Conservation (phyloP, 2,797 vertebrate genomes). For the Chelon auratus region DNA sequence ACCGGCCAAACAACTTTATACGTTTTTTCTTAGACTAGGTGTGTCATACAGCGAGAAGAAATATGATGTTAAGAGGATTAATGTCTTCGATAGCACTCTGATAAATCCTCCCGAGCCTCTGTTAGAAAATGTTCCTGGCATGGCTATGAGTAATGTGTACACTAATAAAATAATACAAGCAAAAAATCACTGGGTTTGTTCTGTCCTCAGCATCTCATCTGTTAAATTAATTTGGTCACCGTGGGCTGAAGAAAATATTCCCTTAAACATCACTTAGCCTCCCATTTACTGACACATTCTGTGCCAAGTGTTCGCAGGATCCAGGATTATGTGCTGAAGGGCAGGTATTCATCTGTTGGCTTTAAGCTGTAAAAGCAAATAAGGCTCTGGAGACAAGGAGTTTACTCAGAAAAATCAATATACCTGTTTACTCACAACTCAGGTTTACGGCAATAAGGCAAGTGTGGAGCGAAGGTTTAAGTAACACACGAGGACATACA, state of each 20-base stretch:
- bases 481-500: not conserved
- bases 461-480: not conserved
- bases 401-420: slow-evolving; percentile 36
- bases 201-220: slow-evolving; percentile 4
- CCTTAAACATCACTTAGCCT: not conserved
- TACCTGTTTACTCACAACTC: not conserved
- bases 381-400: slow-evolving; percentile 4
- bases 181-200: not conserved
- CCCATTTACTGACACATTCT: slow-evolving; percentile 8
- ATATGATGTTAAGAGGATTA: too few relatives aligned
- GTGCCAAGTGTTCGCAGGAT: not conserved
- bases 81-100: too few relatives aligned
- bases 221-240: not conserved
- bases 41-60: too few relatives aligned
- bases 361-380: slow-evolving; percentile 20
- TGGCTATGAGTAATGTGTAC: not conserved
- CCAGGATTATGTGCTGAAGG: slow-evolving; percentile 4
- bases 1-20: too few relatives aligned
- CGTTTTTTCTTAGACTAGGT: too few relatives aligned
- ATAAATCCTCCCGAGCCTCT: too few relatives aligned
- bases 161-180: not conserved
- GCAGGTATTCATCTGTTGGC: slow-evolving; percentile 17
- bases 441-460: slow-evolving; percentile 3
- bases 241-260: not conserved
- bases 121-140: not conserved